Conservation (phyloP, 1,140 invertebrate genomes). For the Hirudo medicinalis region DNA sequence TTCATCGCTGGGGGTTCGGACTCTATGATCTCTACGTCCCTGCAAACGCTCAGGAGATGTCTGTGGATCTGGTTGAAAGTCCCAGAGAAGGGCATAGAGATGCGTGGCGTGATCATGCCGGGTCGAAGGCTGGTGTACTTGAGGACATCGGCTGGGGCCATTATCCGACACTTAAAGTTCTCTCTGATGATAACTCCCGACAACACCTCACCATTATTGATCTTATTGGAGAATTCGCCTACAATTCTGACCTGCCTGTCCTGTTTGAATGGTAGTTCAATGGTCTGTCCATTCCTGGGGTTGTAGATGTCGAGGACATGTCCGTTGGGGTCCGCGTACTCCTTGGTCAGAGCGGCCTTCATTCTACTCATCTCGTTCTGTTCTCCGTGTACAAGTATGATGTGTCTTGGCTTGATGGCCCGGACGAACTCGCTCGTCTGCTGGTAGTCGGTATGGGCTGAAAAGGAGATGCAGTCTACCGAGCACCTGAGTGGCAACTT, state of each 20-base stretch:
- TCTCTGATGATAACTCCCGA: constrained; percentile 89
- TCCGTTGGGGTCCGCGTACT: constrained; percentile 79
- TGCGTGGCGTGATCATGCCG: constrained; percentile 76
- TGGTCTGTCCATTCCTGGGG: constrained; percentile 82
- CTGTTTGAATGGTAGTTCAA: constrained; percentile 83
- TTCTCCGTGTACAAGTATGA: constrained; percentile 94
- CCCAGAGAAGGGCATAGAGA: constrained; percentile 73
- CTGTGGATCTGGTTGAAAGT: constrained; percentile 64
- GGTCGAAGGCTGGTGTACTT: constrained; percentile 92
- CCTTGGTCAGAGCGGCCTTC: constrained; percentile 79
- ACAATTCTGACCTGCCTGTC: constrained; percentile 97
- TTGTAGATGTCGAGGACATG: constrained; percentile 84
- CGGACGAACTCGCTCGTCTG: constrained; percentile 96
- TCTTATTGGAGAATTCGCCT: constrained; percentile 71
- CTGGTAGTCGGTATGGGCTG: constrained; percentile 96
- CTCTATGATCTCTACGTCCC: constrained; percentile 60
- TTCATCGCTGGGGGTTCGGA: constrained; percentile 45
- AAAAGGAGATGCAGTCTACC: constrained; percentile 98
- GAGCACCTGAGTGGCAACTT: constrained; percentile 81
- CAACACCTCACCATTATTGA: constrained; percentile 60
- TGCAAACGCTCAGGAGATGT: constrained; percentile 67
- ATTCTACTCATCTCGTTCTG: constrained; percentile 95
- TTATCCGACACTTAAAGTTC: constrained; percentile 94
- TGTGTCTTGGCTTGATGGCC: constrained; percentile 81
- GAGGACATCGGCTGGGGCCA: constrained; percentile 74